These are phyloP conservation scores for Agapornis canus DNA, from an alignment of 2,797 vertebrate species.

Conservation along the genomic window DNA sequence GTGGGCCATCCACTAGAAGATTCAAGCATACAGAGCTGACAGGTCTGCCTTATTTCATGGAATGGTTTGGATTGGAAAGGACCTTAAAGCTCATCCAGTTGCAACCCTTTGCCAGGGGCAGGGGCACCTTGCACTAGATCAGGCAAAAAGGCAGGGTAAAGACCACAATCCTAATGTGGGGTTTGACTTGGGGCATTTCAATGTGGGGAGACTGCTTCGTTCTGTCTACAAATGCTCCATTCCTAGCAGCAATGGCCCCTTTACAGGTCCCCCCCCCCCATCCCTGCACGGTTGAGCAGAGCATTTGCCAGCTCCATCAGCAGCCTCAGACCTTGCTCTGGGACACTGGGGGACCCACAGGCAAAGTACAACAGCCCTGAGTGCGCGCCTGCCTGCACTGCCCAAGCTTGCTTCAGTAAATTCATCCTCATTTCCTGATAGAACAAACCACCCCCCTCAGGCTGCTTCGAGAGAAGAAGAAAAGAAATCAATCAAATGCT, in stretches of 20 bases:
- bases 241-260: not conserved
- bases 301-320: not conserved
- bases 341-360: not conserved
- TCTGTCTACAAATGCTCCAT: fast-evolving
- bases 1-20: not conserved
- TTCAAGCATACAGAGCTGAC: not conserved
- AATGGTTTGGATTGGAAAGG: not conserved
- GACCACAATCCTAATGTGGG: not conserved
- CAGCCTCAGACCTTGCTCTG: not conserved
- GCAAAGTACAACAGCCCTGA: not conserved
- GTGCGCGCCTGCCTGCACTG: not conserved
- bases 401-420: not conserved
- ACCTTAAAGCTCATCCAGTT: not conserved
- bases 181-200: not conserved
- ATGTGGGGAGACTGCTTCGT: not conserved
- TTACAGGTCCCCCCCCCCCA: not conserved
- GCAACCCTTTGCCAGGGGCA: not conserved
- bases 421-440: conserved; percentile 15
- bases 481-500: not conserved
- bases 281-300: not conserved
- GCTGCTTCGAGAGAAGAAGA: not conserved
- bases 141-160: not conserved
- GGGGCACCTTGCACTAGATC: not conserved
- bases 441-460: not conserved
- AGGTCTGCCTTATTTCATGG: not conserved